These are phyloP conservation scores for Calliphora vicina DNA, from an alignment of 1,140 invertebrate genomes.

Conservation along the genomic window DNA sequence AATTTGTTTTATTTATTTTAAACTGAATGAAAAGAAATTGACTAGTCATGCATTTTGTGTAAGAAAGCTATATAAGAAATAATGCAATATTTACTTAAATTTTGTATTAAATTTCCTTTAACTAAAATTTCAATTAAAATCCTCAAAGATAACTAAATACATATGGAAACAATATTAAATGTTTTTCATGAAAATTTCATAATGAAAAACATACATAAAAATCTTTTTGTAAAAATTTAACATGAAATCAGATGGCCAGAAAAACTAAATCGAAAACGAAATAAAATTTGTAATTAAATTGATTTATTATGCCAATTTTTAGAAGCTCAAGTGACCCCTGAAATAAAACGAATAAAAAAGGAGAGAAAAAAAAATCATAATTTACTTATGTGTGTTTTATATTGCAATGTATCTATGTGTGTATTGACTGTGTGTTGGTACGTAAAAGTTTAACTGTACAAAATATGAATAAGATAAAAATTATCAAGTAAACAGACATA, in stretches of 20 bases:
- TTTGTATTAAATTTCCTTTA: background rate
- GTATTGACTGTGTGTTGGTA: background rate
- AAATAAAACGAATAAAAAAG: background rate
- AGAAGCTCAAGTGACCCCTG: background rate
- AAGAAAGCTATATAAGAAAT: too few relatives aligned
- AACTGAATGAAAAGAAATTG: too few relatives aligned
- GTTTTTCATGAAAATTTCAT: background rate
- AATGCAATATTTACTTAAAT: too few relatives aligned
- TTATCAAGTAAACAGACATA: background rate
- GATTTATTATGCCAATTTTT: constrained; percentile 22
- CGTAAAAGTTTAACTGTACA: constrained; percentile 3
- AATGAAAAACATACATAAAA: background rate
- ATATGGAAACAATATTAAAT: background rate
- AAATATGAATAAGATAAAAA: background rate
- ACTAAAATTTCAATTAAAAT: background rate
- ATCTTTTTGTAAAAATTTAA: background rate
- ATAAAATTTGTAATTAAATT: constrained; percentile 13
- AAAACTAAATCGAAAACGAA: background rate
- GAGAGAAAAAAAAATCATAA: background rate
- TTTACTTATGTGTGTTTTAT: too few relatives aligned
- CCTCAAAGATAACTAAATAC: background rate
- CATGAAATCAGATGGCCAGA: background rate
- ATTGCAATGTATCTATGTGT: too few relatives aligned
- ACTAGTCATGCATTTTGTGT: too few relatives aligned
- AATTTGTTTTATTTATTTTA: too few relatives aligned